Percentiles rank a stretch among this genome's conserved stretches.
Conservation (phyloP, 2,797 vertebrate genomes). For the Salarias fasciatus region DNA sequence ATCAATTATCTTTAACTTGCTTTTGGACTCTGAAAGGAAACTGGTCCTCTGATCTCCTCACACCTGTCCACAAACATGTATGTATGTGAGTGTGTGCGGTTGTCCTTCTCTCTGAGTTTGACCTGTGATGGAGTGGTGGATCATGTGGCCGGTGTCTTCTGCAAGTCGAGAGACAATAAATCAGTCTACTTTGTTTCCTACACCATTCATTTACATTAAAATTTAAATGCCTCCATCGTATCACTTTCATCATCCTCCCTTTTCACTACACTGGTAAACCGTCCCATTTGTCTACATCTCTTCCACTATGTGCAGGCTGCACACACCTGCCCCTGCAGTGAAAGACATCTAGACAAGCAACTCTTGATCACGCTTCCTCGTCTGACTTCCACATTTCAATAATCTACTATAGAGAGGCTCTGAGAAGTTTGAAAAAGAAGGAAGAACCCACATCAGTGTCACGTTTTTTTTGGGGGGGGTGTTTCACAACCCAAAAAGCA, state of each 20-base stretch:
- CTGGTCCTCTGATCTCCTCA: too few species aligned
- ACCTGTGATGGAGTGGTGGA: too few species aligned
- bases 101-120: too few species aligned
- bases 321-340: neutral
- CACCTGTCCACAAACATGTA: too few species aligned
- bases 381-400: constrained; percentile 15
- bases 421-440: constrained; percentile 14
- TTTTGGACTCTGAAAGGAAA: too few species aligned
- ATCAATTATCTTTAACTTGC: too few species aligned
- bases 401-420: neutral
- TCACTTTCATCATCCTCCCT: constrained; percentile 67
- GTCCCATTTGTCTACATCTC: constrained; percentile 29
- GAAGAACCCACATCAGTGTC: constrained; percentile 30
- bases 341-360: constrained; percentile 5
- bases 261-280: constrained; percentile 60
- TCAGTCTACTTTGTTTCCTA: constrained; percentile 81
- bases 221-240: constrained; percentile 71
- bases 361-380: neutral
- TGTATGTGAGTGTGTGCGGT: too few species aligned
- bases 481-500: constrained; percentile 22
- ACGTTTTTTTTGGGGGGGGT: constrained; percentile 3
- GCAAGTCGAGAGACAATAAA: constrained; percentile 69
- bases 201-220: constrained; percentile 83
- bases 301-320: neutral
- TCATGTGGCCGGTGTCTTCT: constrained; percentile 52